Evolutionary conservation across 2,113 vertebrate species (phyloP).

Genomic region (Chaenocephalus aceratus): DNA sequence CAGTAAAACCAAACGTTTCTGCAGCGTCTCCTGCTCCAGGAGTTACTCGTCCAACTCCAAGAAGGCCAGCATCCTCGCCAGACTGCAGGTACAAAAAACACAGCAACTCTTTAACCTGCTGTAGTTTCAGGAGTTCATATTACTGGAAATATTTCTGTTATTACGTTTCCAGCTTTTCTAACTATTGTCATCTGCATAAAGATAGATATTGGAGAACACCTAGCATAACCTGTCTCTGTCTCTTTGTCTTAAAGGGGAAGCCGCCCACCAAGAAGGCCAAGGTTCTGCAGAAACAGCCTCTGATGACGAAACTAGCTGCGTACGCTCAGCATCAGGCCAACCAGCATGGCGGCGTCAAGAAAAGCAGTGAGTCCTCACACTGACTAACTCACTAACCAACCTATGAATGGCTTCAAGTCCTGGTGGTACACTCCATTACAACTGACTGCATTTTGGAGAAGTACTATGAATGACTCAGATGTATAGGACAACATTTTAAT

Average conservation of each 20-base stretch:
- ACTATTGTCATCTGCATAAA: no score
- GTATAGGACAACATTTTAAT: no score
- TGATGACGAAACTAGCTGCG: conserved; percentile 93
- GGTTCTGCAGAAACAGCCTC: conserved; percentile 95
- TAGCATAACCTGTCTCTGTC: background rate
- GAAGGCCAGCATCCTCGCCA: conserved; percentile 95
- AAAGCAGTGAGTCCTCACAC: conserved; percentile 85
- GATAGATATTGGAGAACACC: no score
- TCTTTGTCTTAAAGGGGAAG: conserved; percentile 87
- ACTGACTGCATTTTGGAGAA: no score
- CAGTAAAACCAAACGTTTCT: conserved; percentile 98
- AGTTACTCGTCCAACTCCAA: conserved; percentile 98
- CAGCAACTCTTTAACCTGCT: no score
- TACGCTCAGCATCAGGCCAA: conserved; percentile 93
- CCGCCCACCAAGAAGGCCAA: conserved; percentile 97
- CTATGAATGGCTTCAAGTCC: no score
- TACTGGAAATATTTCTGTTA: no score
- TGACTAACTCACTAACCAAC: no score
- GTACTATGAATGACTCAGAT: no score
- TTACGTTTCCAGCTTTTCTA: no score
- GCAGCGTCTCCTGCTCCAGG: conserved; percentile 96
- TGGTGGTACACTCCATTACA: no score
- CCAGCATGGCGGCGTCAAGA: conserved; percentile 92
- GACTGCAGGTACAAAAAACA: background rate
- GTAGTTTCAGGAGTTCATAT: no score